A percentile compares a stretch with the other conserved stretches of the same genome.
phyloP scores from a whole-genome alignment of 2,113 vertebrate genomes.

The Hystrix cristata region DNA sequence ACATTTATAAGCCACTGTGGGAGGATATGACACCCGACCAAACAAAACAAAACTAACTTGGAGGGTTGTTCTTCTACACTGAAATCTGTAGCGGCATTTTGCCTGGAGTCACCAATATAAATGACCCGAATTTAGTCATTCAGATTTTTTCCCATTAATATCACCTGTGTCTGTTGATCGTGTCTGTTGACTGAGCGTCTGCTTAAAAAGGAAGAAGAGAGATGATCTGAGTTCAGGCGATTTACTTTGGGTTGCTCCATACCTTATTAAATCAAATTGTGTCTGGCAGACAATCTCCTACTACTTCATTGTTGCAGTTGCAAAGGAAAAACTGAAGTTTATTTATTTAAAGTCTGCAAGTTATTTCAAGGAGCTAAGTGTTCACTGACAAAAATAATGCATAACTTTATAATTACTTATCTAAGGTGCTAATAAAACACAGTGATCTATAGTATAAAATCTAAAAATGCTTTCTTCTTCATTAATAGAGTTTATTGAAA shows the following conservation, averaged over 20 bases:
- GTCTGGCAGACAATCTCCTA: neutral
- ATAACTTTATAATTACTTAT: neutral
- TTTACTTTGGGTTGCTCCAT: neutral
- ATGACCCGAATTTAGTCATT: neutral
- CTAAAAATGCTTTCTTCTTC: neutral
- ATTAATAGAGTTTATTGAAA: slow-evolving; percentile 2
- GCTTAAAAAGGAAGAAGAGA: neutral
- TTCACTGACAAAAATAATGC: slow-evolving; percentile 35
- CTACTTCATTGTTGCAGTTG: neutral
- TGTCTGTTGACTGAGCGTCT: neutral
- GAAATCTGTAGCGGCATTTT: neutral
- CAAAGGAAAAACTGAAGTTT: neutral
- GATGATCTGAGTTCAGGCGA: neutral
- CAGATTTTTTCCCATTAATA: neutral
- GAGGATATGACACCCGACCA: neutral
- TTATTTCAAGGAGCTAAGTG: slow-evolving; percentile 9
- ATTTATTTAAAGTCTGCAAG: slow-evolving; percentile 10
- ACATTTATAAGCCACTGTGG: neutral
- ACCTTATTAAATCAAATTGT: neutral
- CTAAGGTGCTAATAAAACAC: slow-evolving; percentile 15
- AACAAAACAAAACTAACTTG: neutral
- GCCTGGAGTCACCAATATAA: neutral
- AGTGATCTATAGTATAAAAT: neutral
- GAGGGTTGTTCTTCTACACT: neutral
- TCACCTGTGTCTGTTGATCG: neutral